Conservation (phyloP, 2,113 vertebrate species). For the Phocoena phocoena region DNA sequence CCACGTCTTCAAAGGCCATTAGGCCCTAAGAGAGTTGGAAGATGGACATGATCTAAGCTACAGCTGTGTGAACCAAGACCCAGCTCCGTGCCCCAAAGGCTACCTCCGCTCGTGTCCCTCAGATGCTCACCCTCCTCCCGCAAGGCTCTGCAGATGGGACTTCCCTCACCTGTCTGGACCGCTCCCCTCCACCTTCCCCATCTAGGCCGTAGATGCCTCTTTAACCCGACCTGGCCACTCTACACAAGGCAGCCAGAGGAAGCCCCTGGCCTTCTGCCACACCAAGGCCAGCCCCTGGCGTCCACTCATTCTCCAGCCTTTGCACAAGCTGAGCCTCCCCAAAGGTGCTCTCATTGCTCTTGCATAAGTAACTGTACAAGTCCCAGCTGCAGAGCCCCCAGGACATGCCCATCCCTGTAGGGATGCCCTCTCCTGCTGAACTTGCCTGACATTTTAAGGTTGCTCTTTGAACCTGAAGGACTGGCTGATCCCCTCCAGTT, state of each 20-base stretch:
- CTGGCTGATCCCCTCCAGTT: not conserved
- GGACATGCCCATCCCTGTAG: not conserved
- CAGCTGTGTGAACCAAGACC: not conserved
- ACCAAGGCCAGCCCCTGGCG: not conserved
- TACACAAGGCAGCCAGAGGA: not conserved
- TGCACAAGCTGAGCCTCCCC: not conserved
- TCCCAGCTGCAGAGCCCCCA: no score
- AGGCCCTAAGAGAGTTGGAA: slow-evolving; percentile 37
- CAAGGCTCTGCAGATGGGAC: not conserved
- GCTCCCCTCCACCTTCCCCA: not conserved
- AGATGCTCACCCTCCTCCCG: not conserved
- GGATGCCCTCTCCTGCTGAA: not conserved
- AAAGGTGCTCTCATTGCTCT: not conserved
- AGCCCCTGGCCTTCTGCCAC: not conserved
- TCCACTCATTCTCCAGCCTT: not conserved
- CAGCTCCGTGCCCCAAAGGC: not conserved
- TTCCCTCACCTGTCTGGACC: not conserved
- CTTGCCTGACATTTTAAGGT: not conserved
- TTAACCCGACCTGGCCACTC: no score
- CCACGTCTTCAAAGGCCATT: slow-evolving; percentile 75
- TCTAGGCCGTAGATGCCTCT: no score
- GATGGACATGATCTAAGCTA: not conserved
- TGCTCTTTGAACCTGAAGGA: not conserved
- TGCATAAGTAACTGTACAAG: no score
- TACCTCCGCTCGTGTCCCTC: not conserved